Evolutionary conservation across 2,888 invertebrate genomes (phyloP).

Genomic region (Microdon myrmicae): DNA sequence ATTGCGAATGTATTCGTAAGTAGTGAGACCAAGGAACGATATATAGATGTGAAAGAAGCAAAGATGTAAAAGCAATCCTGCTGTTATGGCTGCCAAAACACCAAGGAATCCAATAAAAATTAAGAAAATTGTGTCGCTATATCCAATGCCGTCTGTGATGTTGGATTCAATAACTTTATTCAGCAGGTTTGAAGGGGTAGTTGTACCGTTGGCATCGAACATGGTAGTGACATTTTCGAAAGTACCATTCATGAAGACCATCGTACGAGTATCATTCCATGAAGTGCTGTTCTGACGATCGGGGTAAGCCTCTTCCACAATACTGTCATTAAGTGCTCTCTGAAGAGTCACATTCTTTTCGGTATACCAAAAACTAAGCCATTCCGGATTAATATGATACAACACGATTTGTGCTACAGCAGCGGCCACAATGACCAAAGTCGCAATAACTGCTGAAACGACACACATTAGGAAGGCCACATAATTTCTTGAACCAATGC

Average conservation of each 20-base stretch:
- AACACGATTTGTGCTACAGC: constrained; percentile 77
- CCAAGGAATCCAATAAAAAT: constrained; percentile 74
- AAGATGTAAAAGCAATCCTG: constrained; percentile 82
- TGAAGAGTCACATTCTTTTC: constrained; percentile 54
- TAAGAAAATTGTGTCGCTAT: constrained; percentile 72
- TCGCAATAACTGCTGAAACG: constrained; percentile 79
- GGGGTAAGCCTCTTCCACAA: constrained; percentile 24
- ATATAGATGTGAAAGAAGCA: constrained; percentile 91
- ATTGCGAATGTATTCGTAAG: constrained; percentile 84
- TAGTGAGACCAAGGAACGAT: constrained; percentile 83
- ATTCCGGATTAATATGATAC: constrained; percentile 71
- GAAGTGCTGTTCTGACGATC: constrained; percentile 22
- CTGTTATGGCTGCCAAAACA: constrained; percentile 78
- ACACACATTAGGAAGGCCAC: constrained; percentile 83
- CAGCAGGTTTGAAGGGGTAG: constrained; percentile 10
- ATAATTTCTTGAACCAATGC: constrained; percentile 93
- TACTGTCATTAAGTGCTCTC: constrained; percentile 44
- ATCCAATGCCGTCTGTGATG: constrained; percentile 59
- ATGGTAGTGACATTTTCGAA: constrained; percentile 29
- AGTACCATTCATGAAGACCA: constrained; percentile 25
- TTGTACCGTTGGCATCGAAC: constrained; percentile 21
- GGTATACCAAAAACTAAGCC: constrained; percentile 68
- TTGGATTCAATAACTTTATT: constrained; percentile 34
- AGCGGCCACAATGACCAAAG: constrained; percentile 76
- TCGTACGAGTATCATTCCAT: constrained; percentile 21